Percentiles rank a stretch among this genome's conserved stretches.
Evolutionary conservation across 2,888 invertebrate species (phyloP).

Genomic region (Hydrotaea cyrtoneurina): DNA sequence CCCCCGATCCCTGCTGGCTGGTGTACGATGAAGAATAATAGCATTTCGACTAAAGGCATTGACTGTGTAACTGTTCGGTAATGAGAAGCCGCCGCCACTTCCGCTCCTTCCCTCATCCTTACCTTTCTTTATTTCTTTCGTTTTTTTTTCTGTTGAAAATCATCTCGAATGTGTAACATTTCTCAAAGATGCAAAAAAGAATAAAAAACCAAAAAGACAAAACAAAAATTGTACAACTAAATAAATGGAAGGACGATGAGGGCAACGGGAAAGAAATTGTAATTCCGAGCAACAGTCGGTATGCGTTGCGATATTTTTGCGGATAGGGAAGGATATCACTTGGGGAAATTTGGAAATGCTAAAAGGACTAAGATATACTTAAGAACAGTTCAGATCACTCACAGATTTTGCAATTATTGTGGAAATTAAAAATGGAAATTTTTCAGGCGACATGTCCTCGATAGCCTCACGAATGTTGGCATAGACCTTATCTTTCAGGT

Average conservation of each 20-base stretch:
- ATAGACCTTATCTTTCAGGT: no score
- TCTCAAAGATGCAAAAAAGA: background rate
- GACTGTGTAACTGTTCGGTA: conserved; percentile 15
- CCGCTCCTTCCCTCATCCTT: background rate
- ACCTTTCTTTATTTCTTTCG: background rate
- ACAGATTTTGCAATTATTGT: no score
- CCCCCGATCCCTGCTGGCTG: background rate
- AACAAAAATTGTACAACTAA: background rate
- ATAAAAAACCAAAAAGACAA: background rate
- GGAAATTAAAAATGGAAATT: no score
- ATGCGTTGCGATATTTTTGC: background rate
- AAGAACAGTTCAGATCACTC: no score
- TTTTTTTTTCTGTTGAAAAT: background rate
- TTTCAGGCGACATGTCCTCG: no score
- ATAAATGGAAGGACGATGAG: background rate
- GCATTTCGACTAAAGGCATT: conserved; percentile 6
- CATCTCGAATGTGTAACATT: background rate
- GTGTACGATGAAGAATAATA: background rate
- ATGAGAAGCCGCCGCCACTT: conserved; percentile 3
- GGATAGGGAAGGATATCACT: background rate
- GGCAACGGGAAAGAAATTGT: background rate
- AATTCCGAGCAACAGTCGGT: background rate
- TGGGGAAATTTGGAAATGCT: no score
- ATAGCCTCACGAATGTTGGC: no score
- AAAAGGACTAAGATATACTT: no score